Evolutionary conservation across 2,797 vertebrate genomes (phyloP), one percentile per base, ranked within the genome.

Genomic region (Bovichtus variegatus): DNA sequence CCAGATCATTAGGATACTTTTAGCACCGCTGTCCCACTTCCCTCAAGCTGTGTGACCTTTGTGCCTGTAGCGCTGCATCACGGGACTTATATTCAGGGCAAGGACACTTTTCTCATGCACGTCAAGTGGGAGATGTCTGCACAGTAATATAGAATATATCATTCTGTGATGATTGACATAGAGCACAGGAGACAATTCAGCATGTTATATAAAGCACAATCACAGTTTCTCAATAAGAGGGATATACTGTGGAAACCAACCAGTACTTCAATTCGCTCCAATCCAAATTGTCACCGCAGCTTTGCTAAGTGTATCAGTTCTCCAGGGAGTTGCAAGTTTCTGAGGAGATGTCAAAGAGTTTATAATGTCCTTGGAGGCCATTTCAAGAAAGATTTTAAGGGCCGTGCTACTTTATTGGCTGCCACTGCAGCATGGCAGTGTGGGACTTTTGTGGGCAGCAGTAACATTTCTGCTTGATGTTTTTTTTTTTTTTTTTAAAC

Each of bases 21-120:
- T 59, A 81, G 81, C 54, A 36, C 54, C 1, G 1, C 55, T 84
- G 85, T 77, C 84, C 91, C 83, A 89, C 75, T 89, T 92, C 71
- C 61, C 75, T 83, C 43, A 74, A 54, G n/a, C 58, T 2, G 38
- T 43, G 66, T 92, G 88, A 90, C 89, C 89, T 78, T 89, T 80
- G 49, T 61, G 66, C 80, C 69, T 67, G 67, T 71, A 63, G 50
- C 38, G 9, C 60, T 54, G 59, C 46, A 78, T 75, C 84, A 61
- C 53, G 43, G 73, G 68, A 57, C 81, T 81, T 65, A 46, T 61
- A 88, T 92, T 64, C 71, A 76, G 89, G 86, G 46, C 89, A 61
- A 75, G 62, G 41, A 82, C 71, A 70, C 27, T 23, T 71, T 85
- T 83, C 82, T 80, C 50, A 70, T 70, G 69, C 75, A 67, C 21